These are phyloP conservation scores for Apostichopus parvimensis DNA, from an alignment of 35 echinoderm and acorn worm species.

Conservation along the genomic window DNA sequence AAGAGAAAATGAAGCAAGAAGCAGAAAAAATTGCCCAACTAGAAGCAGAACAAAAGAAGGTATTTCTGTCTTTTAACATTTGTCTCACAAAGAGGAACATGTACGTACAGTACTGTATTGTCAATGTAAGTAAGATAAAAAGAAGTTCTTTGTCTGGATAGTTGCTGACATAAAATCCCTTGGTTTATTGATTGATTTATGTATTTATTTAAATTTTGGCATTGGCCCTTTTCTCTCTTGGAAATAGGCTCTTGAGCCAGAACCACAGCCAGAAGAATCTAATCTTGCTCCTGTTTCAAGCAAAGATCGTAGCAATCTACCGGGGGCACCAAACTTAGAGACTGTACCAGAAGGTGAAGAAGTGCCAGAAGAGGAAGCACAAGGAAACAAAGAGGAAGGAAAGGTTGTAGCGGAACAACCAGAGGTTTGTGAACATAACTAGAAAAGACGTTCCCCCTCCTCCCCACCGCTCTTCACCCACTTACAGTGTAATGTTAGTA, in stretches of 20 bases:
- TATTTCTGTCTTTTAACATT: background rate
- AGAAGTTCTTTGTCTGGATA: too few species aligned
- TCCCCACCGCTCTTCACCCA: too few species aligned
- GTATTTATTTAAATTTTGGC: too few species aligned
- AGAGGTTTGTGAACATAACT: background rate
- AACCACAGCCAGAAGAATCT: slow-evolving; percentile 56
- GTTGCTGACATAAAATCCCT: too few species aligned
- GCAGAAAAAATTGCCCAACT: slow-evolving; percentile 80
- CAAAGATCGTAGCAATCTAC: slow-evolving; percentile 75
- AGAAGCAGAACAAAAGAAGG: slow-evolving; percentile 85
- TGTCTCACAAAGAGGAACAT: too few species aligned
- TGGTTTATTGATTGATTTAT: too few species aligned
- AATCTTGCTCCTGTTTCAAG: slow-evolving; percentile 38
- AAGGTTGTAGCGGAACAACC: background rate
- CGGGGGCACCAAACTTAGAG: slow-evolving; percentile 88
- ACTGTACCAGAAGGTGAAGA: slow-evolving; percentile 88
- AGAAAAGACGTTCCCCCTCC: background rate
- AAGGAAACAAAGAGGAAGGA: background rate
- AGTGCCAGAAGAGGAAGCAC: slow-evolving; percentile 56
- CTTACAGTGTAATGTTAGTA: too few species aligned
- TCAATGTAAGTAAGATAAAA: too few species aligned
- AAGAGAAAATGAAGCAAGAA: slow-evolving; percentile 85
- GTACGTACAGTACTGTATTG: too few species aligned
- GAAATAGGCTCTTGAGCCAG: slow-evolving; percentile 64
- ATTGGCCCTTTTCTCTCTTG: too few species aligned